Evolutionary conservation across 2,888 invertebrate genomes (phyloP).

Genomic region (Drosophila ezoana): DNA sequence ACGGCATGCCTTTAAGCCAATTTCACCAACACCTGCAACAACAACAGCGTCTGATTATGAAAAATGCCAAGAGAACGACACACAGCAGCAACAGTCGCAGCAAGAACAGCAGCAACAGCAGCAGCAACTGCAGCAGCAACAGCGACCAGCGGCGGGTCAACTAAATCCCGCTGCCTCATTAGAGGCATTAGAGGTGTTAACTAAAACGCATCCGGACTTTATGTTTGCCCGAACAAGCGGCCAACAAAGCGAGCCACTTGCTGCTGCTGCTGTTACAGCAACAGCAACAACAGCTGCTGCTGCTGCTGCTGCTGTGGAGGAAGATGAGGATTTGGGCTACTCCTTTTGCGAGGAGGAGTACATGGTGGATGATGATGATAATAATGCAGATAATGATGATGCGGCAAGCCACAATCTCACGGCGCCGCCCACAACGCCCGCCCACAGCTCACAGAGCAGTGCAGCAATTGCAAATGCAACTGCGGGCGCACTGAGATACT

Average conservation of each 20-base stretch:
- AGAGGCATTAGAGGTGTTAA: slow-evolving; percentile 79
- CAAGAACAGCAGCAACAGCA: slow-evolving; percentile 13
- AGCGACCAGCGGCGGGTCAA: slow-evolving; percentile 26
- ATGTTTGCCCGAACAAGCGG: slow-evolving; percentile 65
- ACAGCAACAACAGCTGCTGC: slow-evolving; percentile 15
- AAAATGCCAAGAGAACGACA: slow-evolving; percentile 30
- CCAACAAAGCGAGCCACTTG: slow-evolving; percentile 55
- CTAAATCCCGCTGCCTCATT: slow-evolving; percentile 80
- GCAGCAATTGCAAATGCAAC: slow-evolving; percentile 58
- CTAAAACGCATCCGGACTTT: slow-evolving; percentile 78
- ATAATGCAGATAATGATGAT: slow-evolving; percentile 19
- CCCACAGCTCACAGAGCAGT: slow-evolving; percentile 55
- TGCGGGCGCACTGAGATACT: slow-evolving; percentile 70
- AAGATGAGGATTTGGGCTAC: slow-evolving; percentile 80
- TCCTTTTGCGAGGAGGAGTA: slow-evolving; percentile 80
- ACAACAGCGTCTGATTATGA: slow-evolving; percentile 26
- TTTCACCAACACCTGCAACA: slow-evolving; percentile 75
- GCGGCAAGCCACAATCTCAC: slow-evolving; percentile 35
- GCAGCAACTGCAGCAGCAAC: slow-evolving; percentile 3
- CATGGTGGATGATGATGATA: slow-evolving; percentile 41
- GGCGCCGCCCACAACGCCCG: slow-evolving; percentile 61
- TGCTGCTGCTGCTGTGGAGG: slow-evolving; percentile 48
- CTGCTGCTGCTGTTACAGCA: slow-evolving; percentile 62
- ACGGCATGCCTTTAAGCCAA: slow-evolving; percentile 84
- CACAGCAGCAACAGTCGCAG: slow-evolving; percentile 22